These are phyloP conservation scores for Megamerina dolium DNA, from an alignment of 2,888 invertebrate species.

Conservation along the genomic window DNA sequence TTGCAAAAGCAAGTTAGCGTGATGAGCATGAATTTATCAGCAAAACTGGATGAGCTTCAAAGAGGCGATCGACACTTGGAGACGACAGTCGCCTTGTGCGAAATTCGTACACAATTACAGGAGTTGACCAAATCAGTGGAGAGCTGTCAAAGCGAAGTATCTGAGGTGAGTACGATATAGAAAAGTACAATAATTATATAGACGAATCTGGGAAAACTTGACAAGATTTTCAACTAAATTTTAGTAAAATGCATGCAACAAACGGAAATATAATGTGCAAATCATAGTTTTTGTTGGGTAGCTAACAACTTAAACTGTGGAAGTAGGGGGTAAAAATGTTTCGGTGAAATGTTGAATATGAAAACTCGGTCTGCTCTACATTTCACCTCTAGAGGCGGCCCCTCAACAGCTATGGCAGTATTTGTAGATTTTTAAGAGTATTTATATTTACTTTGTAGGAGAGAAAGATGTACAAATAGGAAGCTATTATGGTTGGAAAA, in stretches of 20 bases:
- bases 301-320: no score
- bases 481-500: no score
- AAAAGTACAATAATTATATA: background rate
- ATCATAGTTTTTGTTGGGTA: no score
- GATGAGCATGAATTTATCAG: constrained; percentile 94
- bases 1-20: constrained; percentile 97
- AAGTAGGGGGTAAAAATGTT: no score
- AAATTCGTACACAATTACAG: constrained; percentile 87
- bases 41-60: constrained; percentile 91
- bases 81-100: constrained; percentile 89
- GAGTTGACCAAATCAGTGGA: constrained; percentile 91
- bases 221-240: background rate
- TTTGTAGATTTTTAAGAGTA: no score
- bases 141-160: constrained; percentile 90
- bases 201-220: background rate
- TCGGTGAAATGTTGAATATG: no score
- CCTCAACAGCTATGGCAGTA: no score
- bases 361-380: no score
- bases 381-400: no score
- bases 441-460: no score
- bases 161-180: constrained; percentile 56
- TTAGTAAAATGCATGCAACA: background rate
- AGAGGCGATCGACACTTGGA: constrained; percentile 83
- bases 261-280: no score
- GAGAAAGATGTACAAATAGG: no score